Percentiles rank a stretch among this genome's conserved stretches.
Conservation (phyloP, 2,888 invertebrate genomes). For the Scaeva pyrastri region DNA sequence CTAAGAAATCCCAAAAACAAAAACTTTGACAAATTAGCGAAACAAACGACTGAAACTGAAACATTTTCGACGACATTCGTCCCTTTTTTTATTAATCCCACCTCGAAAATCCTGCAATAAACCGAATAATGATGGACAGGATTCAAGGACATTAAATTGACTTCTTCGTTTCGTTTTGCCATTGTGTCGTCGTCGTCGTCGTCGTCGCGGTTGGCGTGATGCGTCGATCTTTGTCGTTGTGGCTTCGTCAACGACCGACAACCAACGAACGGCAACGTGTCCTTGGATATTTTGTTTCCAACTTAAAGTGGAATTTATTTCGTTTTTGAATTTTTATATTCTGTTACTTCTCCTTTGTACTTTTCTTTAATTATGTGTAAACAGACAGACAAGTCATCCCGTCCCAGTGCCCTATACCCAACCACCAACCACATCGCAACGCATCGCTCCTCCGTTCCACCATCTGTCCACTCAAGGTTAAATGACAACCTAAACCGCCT, state of each 20-base stretch:
- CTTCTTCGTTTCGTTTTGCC: conserved; percentile 3
- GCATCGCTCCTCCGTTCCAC: neutral
- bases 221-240: too few relatives aligned
- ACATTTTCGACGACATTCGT: neutral
- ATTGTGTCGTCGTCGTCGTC: too few relatives aligned
- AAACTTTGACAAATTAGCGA: neutral
- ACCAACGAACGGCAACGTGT: neutral
- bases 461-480: conserved; percentile 8
- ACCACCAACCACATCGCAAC: neutral
- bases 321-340: conserved; percentile 7
- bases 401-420: neutral
- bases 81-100: neutral
- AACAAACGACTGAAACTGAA: neutral
- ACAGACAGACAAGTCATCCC: conserved; percentile 5
- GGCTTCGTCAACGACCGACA: conserved; percentile 7
- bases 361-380: conserved; percentile 36
- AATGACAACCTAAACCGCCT: conserved; percentile 20
- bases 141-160: conserved; percentile 19
- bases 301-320: neutral
- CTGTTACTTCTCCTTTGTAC: neutral
- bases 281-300: conserved; percentile 12
- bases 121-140: neutral
- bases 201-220: too few relatives aligned
- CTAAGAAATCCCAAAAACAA: neutral
- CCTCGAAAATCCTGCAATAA: neutral